Conservation (phyloP, 1,140 invertebrate species). For the Macrobrachium nipponense region DNA sequence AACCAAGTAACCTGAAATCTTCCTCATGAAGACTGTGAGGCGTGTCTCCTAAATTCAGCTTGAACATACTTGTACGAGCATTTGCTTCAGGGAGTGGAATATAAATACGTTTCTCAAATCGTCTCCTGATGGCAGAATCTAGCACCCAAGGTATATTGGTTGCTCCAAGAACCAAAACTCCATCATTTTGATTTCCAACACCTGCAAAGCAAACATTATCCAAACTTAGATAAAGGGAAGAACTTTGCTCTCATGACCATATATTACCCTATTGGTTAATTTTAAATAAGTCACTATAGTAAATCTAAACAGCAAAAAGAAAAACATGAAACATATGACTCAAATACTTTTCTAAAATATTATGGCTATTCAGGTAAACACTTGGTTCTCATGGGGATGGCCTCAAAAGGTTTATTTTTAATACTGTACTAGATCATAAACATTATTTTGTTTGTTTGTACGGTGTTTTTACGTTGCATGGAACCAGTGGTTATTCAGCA, state of each 20-base stretch:
- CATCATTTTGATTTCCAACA: constrained; percentile 95
- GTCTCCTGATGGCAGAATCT: constrained; percentile 94
- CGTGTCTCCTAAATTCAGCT: constrained; percentile 94
- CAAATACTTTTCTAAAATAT: too few species aligned
- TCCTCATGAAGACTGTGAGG: constrained; percentile 85
- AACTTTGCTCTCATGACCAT: too few species aligned
- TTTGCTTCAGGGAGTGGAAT: constrained; percentile 96
- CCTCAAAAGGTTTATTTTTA: too few species aligned
- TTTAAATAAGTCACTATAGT: background rate
- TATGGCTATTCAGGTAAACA: too few species aligned
- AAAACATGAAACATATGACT: too few species aligned
- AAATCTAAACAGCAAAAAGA: background rate
- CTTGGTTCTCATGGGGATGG: too few species aligned
- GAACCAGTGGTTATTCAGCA: too few species aligned
- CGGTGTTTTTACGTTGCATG: too few species aligned
- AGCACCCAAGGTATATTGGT: constrained; percentile 99
- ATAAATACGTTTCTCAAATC: constrained; percentile 99
- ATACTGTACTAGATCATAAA: too few species aligned
- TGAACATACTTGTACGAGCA: constrained; percentile 94
- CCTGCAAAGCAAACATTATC: constrained; percentile 68
- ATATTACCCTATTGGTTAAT: background rate
- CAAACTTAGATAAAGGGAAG: constrained; percentile 65
- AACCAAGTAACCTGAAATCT: constrained; percentile 87
- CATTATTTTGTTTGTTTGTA: too few species aligned
- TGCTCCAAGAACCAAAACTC: constrained; percentile 95